Evolutionary conservation across 2,113 vertebrate species (phyloP).

Genomic region (Leptodactylus fuscus): DNA sequence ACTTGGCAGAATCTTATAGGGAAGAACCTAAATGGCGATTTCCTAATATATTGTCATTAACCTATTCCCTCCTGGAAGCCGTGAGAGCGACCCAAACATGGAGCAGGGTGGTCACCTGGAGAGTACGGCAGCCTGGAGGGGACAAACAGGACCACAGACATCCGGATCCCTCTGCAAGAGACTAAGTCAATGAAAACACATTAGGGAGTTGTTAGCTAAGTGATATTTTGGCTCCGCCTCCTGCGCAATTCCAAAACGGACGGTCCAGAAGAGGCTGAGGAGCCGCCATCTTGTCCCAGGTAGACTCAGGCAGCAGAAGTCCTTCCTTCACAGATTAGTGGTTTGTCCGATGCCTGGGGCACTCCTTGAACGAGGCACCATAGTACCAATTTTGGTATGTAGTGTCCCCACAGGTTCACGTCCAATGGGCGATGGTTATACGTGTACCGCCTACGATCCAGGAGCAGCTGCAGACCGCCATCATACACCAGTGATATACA

Average conservation of each 20-base stretch:
- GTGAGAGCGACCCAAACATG: not conserved
- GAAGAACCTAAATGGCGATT: not conserved
- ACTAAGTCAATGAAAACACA: not conserved
- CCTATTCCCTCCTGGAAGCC: not conserved
- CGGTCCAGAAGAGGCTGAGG: no score
- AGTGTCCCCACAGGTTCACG: not conserved
- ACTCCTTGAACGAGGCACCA: not conserved
- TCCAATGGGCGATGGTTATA: not conserved
- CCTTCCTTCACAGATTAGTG: slow-evolving; percentile 21
- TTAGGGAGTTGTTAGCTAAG: not conserved
- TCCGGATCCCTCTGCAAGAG: not conserved
- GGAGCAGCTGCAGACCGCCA: not conserved
- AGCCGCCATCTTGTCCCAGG: not conserved
- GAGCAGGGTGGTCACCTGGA: not conserved
- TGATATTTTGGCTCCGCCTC: not conserved
- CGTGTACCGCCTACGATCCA: not conserved
- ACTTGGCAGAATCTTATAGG: not conserved
- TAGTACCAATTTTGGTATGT: not conserved
- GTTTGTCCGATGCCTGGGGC: not conserved
- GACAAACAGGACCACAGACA: slow-evolving; percentile 5
- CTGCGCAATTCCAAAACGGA: not conserved
- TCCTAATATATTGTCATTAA: not conserved
- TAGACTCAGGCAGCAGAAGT: slow-evolving; percentile 14
- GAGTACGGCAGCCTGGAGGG: not conserved
- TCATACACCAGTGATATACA: not conserved